Conservation (phyloP, 92 coral and sea anemone species). For the Bergia puertoricense region DNA sequence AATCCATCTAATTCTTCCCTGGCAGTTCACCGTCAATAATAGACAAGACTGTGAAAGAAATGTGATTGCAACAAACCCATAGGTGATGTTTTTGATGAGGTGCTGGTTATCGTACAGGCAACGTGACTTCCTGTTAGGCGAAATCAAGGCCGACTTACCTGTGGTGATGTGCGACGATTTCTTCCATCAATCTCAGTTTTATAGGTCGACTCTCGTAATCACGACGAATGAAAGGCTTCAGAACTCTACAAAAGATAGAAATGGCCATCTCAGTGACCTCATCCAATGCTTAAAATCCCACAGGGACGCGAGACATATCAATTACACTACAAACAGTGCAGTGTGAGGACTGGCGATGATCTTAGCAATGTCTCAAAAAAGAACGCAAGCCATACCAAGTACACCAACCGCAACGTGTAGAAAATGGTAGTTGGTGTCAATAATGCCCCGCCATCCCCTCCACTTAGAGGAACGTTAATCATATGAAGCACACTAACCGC, state of each 20-base stretch:
- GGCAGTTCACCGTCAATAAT: neutral
- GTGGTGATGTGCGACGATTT: conserved; percentile 60
- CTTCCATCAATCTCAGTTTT: conserved; percentile 78
- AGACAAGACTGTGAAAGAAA: neutral
- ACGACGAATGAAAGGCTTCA: conserved; percentile 92
- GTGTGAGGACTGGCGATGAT: conserved; percentile 95
- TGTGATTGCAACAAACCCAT: neutral
- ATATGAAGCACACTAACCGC: conserved; percentile 25
- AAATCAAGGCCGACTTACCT: conserved; percentile 34
- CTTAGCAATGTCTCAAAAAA: conserved; percentile 72
- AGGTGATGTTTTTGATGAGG: neutral
- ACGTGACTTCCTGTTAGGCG: neutral
- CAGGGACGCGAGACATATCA: neutral
- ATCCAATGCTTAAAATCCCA: neutral
- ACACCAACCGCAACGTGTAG: conserved; percentile 68
- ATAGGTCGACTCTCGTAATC: conserved; percentile 89
- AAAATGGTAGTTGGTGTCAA: conserved; percentile 88
- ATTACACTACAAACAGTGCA: conserved; percentile 38
- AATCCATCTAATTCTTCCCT: neutral
- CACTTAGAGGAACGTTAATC: conserved; percentile 1
- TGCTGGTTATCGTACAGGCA: neutral
- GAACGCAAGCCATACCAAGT: conserved; percentile 32
- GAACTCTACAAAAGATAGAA: conserved; percentile 48
- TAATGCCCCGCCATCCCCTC: conserved; percentile 68
- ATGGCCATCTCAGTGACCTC: neutral